Conservation (phyloP, 2,797 vertebrate species). For the Hemitrygon akajei region DNA sequence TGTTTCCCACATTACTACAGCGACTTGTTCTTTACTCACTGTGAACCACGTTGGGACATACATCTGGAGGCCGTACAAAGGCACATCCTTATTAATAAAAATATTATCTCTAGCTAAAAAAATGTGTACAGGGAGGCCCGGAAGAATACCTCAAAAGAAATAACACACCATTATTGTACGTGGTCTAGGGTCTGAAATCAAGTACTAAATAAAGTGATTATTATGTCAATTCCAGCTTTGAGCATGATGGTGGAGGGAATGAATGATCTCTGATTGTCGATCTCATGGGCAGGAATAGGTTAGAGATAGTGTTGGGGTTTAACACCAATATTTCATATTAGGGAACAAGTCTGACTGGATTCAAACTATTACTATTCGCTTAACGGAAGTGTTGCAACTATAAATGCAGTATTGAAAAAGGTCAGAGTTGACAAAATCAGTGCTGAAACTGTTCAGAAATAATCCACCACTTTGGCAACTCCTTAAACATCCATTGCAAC, state of each 20-base stretch:
- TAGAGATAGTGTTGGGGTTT: not conserved
- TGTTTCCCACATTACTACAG: no score
- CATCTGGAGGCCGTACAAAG: no score
- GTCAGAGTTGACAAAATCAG: not conserved
- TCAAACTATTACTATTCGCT: not conserved
- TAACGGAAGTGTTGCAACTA: not conserved
- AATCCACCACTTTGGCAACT: not conserved
- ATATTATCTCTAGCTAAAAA: not conserved
- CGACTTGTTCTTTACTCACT: no score
- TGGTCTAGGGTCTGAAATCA: not conserved
- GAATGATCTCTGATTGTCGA: not conserved
- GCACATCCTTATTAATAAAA: no score
- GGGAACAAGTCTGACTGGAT: not conserved
- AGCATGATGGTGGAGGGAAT: no score
- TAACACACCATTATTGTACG: not conserved
- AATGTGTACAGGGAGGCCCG: not conserved
- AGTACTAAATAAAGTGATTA: not conserved
- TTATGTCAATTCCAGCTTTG: not conserved
- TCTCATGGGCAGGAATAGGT: not conserved
- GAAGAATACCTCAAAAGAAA: not conserved
- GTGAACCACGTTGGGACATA: no score
- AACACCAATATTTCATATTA: not conserved
- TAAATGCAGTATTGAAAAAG: not conserved
- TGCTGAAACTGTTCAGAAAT: not conserved
- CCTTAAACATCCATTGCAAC: not conserved